Evolutionary conservation across 1,140 invertebrate species (phyloP), one percentile per base, ranked within the genome.

Genomic region (Drosophila sp.): DNA sequence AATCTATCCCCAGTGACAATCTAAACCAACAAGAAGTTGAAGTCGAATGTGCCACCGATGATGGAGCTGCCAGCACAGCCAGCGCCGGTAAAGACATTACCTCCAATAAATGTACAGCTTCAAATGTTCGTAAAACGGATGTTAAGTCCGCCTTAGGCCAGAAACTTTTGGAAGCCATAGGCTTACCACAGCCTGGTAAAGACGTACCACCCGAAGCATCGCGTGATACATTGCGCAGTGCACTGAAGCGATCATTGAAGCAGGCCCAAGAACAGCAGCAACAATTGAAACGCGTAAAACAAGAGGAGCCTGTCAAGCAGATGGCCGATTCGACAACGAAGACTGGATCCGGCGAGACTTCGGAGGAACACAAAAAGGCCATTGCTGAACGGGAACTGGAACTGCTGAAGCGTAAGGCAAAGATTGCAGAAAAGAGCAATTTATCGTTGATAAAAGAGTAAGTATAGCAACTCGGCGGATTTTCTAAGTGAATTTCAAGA

Each of bases 201-300:
- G 56, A 77, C 27, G 58, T 70, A 0, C 57, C 76, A 13, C 50
- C 80, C 2, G 82, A 87, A 65, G 77, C 40, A 45, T 80, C 83
- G 7, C 72, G 83, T 0, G 80, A 89, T 16, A 74, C 76, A 14
- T 67, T 91, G 7, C 75, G 90, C 11, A 87, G 76, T 21, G 90
- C 89, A n/a, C 43, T 91, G 7, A 91, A 91, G 25, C 80, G 87
- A 0, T 91, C 89, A 0, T 48, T 91, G 6, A 91, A 91, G 7
- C 77, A 91, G 21, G 90, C 90, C 6, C 89, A 91, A 25, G 89
- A 91, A 40, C 89, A 90, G 27, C 89, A 90, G 32, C 84, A 81
- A 7, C 89, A 90, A 36, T 21, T 81, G 0, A 89, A 89, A 13
- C 76, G 83, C 11, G 78, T 80, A 21, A 91, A 90, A 21, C 89